phyloP scores from a whole-genome alignment of 1,140 invertebrate genomes.

The Zeugodacus cucurbitae region DNA sequence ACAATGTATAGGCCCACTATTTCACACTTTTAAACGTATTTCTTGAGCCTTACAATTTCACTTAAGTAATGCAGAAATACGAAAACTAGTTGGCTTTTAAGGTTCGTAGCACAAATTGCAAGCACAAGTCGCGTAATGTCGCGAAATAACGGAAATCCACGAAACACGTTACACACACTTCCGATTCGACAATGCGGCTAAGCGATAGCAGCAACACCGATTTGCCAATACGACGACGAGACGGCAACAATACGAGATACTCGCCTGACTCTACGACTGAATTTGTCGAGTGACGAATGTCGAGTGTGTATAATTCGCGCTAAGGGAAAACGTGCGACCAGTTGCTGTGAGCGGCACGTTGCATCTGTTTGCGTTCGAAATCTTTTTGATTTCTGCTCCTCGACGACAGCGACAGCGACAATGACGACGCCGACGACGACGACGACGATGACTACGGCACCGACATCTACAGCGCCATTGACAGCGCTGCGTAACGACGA shows the following conservation, averaged over 20 bases:
- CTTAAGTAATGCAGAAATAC: not conserved
- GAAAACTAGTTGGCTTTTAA: not conserved
- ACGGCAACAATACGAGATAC: not conserved
- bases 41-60: too few relatives aligned
- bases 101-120: not conserved
- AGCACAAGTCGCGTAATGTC: not conserved
- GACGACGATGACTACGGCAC: constrained; percentile 10
- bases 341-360: constrained; percentile 47
- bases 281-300: constrained; percentile 31
- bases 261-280: not conserved
- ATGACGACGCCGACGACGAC: not conserved
- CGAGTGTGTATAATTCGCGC: constrained; percentile 2
- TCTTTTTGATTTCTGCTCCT: constrained; percentile 49
- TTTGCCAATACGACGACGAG: not conserved
- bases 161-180: constrained; percentile 30
- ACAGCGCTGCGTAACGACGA: not conserved
- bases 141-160: not conserved
- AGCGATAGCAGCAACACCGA: not conserved
- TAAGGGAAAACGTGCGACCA: constrained; percentile 37
- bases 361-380: constrained; percentile 47
- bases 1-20: not conserved
- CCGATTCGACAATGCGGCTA: not conserved
- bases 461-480: not conserved
- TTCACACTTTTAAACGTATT: constrained; percentile 1
- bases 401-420: constrained; percentile 17